Evolutionary conservation across 2,888 invertebrate genomes (phyloP).

Genomic region (Ectemnius continuus): DNA sequence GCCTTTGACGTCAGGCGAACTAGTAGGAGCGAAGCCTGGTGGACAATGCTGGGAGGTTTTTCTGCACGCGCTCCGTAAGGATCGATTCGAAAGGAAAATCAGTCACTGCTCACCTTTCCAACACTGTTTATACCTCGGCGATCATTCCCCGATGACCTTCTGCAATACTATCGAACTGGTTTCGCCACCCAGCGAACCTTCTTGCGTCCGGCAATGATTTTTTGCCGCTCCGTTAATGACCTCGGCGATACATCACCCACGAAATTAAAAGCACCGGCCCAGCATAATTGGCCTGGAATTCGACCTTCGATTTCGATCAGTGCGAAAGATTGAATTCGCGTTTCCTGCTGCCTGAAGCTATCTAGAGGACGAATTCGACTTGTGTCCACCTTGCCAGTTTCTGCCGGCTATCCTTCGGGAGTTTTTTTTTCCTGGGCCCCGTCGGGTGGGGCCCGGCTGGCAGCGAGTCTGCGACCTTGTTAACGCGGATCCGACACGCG

Average conservation of each 20-base stretch:
- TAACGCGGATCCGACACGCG: neutral
- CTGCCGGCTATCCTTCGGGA: neutral
- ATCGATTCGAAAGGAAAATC: neutral
- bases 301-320: conserved; percentile 43
- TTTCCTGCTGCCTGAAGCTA: conserved; percentile 4
- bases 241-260: conserved; percentile 14
- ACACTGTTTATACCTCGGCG: neutral
- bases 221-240: conserved; percentile 17
- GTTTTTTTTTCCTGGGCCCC: neutral
- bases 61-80: neutral
- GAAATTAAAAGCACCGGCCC: neutral
- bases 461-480: no score
- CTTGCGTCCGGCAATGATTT: conserved; percentile 1
- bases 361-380: conserved; percentile 18
- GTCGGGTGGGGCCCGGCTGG: no score
- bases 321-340: conserved; percentile 8
- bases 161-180: neutral
- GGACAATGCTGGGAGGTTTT: neutral
- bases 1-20: neutral
- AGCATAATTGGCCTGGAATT: conserved; percentile 26
- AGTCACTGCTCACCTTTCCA: neutral
- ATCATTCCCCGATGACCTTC: neutral
- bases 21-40: neutral
- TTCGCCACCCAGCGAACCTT: conserved; percentile 3
- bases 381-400: conserved; percentile 15